Evolutionary conservation across 2,113 vertebrate genomes (phyloP), one percentile per base, ranked within the genome.

Genomic region (Hydrochoerus hydrochaeris): DNA sequence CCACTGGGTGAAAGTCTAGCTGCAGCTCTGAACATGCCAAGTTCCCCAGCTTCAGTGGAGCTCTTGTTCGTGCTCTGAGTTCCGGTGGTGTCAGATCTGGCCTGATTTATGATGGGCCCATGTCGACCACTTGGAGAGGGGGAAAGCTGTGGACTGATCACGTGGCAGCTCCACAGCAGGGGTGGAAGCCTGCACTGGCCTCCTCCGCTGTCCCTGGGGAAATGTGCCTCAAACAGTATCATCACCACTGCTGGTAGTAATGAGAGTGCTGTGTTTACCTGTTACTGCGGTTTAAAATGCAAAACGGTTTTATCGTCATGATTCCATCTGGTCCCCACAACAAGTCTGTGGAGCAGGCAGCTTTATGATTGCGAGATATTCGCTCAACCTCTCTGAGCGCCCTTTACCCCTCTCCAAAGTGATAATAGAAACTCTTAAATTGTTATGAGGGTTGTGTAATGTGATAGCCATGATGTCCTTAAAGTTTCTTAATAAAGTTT

Each of bases 211-310:
- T 46, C 60, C 41, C 8, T 3, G 9, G 62, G 57, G 49, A 82
- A 38, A 12, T 7, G 35, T 4, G 22, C 63, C 2, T 1, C 32
- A 16, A n/a, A 35, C 4, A 65, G 9, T 49, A 35, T 16, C 44
- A 0, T 41, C 1, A 4, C 46, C 26, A 0, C 4, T 20, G 62
- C 62, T 5, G 0, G 28, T 5, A 0, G 3, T 0, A 13, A 26
- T 12, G 17, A 12, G 14, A 83, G 22, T 4, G n/a, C 12, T 5
- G 14, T 12, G 19, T 54, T 54, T 49, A 0, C 30, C 65, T 38
- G 38, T 57, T 1, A 5, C 7, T 41, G 90, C 9, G 0, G 16
- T 35, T 86, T 38, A 17, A 5, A 1, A 30, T 11, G 19, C 60
- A 13, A 3, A 35, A 6, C 16, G 4, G 20, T 38, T 77, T 91